phyloP scores from a whole-genome alignment of 2,113 vertebrate species.

The Podilymbus podiceps region DNA sequence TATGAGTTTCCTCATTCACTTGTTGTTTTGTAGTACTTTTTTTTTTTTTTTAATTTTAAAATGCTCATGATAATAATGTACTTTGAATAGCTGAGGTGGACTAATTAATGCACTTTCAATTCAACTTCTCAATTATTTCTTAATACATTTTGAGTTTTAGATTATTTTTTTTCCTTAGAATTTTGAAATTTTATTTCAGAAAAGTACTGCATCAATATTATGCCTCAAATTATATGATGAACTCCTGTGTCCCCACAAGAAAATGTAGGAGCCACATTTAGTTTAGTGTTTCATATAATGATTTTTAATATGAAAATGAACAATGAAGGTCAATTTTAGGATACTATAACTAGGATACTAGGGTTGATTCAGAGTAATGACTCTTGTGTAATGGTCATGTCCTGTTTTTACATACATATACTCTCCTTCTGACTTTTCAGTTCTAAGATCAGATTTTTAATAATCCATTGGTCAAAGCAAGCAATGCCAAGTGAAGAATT shows the following conservation, averaged over 20 bases:
- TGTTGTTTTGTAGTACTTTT: background rate
- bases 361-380: background rate
- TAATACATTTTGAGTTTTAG: background rate
- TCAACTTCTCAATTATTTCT: background rate
- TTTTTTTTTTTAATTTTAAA: background rate
- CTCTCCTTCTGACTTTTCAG: background rate
- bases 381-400: background rate
- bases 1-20: background rate
- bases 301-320: background rate
- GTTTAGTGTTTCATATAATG: background rate
- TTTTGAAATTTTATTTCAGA: background rate
- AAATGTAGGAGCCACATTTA: background rate
- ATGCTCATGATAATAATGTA: background rate
- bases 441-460: background rate
- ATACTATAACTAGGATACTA: background rate
- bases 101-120: background rate
- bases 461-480: background rate
- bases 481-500: background rate
- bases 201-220: rapidly evolving
- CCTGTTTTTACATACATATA: background rate
- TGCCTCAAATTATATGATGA: background rate
- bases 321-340: background rate
- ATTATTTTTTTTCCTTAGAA: background rate
- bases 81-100: background rate
- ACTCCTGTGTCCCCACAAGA: background rate